Evolutionary conservation across 2,113 vertebrate genomes (phyloP), one percentile per base, ranked within the genome.

Genomic region (Phoenicopterus ruber): DNA sequence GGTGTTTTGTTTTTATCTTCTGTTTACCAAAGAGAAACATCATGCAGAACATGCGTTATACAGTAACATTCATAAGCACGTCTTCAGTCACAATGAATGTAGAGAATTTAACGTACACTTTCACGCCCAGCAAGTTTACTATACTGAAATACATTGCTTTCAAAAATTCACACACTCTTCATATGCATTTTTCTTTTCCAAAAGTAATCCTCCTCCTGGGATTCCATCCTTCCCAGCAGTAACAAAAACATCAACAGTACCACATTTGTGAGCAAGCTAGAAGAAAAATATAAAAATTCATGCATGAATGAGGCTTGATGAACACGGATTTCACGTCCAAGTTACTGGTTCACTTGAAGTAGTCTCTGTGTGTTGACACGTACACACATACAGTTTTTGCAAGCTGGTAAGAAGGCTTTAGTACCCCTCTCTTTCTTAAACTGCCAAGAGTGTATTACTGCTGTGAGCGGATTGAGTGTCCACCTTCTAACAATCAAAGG

Each of bases 311-410:
- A 88, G 62, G 55, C n/a, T 77, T 55, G 50, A 88, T 28, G 77
- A 92, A 91, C 44, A 91, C 82, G 52, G 54, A 93, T 65, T 95
- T 89, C 12, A 76, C 9, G 93, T 89, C 57, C 62, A 91, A 82
- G 69, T 69, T 86, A 78, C 31, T 26, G 44, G 46, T 78, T 90
- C 69, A 52, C 25, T 57, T 25, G 20, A 89, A 81, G 69, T 49
- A 61, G 50, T 62, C 65, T 79, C 71, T 42, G 36, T 47, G n/a
- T 86, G 61, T 36, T 91, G 70, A 79, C 40, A 79, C 22, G 78
- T 11, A 86, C 28, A 73, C 34, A 72, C 10, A 71, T 1, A 81
- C 3, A 67, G 10, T 25, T 88, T 66, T 31, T 87, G 36, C 49
- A 86, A 69, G 49, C 44, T 84, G 65, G 1, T 15, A 79, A 74